These are phyloP conservation scores for Phoxinus dragarum DNA, from an alignment of 2,797 vertebrate species.

Conservation along the genomic window DNA sequence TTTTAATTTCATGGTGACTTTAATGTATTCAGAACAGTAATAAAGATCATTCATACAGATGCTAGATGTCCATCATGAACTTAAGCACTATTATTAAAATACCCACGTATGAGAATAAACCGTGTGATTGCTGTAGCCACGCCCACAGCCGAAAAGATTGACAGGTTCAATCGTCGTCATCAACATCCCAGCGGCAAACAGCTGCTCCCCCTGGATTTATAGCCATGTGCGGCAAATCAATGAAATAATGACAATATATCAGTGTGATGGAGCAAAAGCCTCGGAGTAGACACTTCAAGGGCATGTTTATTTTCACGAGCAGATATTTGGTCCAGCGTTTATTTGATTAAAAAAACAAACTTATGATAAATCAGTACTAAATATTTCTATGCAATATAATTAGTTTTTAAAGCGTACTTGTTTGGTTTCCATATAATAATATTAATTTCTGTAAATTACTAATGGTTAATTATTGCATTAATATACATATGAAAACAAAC, in stretches of 20 bases:
- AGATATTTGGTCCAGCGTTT: conserved; percentile 52
- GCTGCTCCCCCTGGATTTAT: conserved; percentile 35
- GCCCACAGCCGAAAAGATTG: conserved; percentile 26
- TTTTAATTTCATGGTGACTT: neutral
- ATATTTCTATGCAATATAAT: conserved; percentile 5
- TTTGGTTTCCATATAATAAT: neutral
- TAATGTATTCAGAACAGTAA: neutral
- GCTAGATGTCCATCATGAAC: neutral
- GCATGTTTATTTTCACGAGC: conserved; percentile 55
- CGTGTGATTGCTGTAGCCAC: neutral
- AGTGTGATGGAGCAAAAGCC: conserved; percentile 5
- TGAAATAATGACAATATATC: conserved; percentile 45
- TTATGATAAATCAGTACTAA: conserved; percentile 14
- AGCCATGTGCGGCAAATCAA: conserved; percentile 5
- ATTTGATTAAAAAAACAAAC: conserved; percentile 24
- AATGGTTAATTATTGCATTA: conserved; percentile 29
- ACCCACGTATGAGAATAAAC: neutral
- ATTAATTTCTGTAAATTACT: conserved; percentile 8
- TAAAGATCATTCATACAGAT: neutral
- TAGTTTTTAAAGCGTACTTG: neutral
- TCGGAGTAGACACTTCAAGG: conserved; percentile 36
- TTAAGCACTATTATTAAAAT: neutral
- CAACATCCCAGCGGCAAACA: conserved; percentile 33
- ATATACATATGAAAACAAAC: conserved; percentile 29
- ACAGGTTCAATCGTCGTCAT: conserved; percentile 26